phyloP scores from a whole-genome alignment of 2,888 invertebrate genomes.

The Eristalis arbustorum region DNA sequence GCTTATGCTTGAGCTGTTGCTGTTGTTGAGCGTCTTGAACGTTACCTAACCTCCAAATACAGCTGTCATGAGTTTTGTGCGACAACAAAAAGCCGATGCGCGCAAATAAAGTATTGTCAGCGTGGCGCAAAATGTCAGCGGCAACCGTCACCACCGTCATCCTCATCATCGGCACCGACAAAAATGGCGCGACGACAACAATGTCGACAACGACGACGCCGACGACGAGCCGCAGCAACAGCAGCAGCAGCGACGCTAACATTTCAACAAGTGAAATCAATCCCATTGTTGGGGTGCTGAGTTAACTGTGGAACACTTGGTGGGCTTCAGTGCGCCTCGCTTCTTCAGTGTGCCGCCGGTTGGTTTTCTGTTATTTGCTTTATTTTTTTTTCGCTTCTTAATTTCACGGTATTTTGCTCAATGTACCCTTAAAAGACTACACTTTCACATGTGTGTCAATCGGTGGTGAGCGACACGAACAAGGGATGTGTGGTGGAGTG shows the following conservation, averaged over 20 bases:
- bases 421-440: conserved; percentile 61
- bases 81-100: conserved; percentile 11
- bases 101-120: conserved; percentile 34
- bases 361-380: background rate
- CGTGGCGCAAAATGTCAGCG: conserved; percentile 28
- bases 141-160: background rate
- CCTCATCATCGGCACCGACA: background rate
- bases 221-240: background rate
- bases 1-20: background rate
- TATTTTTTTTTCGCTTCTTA: conserved; percentile 33
- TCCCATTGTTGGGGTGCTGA: conserved; percentile 46
- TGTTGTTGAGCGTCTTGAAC: background rate
- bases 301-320: conserved; percentile 49
- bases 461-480: background rate
- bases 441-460: conserved; percentile 62
- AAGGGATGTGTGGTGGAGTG: background rate
- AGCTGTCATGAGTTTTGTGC: background rate
- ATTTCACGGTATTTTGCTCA: conserved; percentile 58
- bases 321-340: conserved; percentile 40
- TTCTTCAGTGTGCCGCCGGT: background rate
- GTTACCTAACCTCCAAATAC: background rate
- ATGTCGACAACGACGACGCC: background rate
- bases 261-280: conserved; percentile 69
- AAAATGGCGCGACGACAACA: background rate
- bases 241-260: conserved; percentile 1